phyloP scores from a whole-genome alignment of 1,140 invertebrate genomes.

The Phortica variegata region DNA sequence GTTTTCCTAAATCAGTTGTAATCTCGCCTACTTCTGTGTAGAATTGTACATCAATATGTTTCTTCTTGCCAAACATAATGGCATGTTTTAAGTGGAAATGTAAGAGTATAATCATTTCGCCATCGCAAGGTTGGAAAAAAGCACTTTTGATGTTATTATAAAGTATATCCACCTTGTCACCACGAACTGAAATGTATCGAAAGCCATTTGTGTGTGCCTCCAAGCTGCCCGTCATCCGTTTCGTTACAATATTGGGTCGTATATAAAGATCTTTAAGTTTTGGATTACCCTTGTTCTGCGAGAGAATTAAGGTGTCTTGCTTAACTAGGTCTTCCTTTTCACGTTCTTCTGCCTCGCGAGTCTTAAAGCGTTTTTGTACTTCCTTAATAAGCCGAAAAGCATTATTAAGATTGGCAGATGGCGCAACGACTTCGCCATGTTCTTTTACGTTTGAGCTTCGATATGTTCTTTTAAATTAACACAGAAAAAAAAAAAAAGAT shows the following conservation, averaged over 20 bases:
- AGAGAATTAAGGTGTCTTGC: slow-evolving; percentile 95
- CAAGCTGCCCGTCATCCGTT: slow-evolving; percentile 91
- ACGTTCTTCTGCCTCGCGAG: slow-evolving; percentile 95
- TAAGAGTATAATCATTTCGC: slow-evolving; percentile 98
- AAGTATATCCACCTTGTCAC: slow-evolving; percentile 98
- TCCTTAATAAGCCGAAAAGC: slow-evolving; percentile 98
- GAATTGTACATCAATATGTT: slow-evolving; percentile 98
- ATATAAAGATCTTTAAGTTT: slow-evolving; percentile 99
- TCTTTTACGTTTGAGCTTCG: slow-evolving; percentile 97
- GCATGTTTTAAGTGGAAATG: slow-evolving; percentile 99
- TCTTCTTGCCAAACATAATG: slow-evolving; percentile 99
- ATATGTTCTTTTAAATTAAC: too few relatives aligned
- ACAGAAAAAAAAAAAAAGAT: slow-evolving; percentile 20
- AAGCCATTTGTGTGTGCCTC: slow-evolving; percentile 98
- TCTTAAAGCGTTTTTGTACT: slow-evolving; percentile 98
- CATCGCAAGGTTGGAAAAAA: slow-evolving; percentile 99
- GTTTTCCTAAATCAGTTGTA: slow-evolving; percentile 98
- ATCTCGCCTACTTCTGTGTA: slow-evolving; percentile 99
- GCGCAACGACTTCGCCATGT: slow-evolving; percentile 92
- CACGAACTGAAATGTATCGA: slow-evolving; percentile 95
- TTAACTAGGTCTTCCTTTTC: slow-evolving; percentile 99
- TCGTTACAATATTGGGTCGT: slow-evolving; percentile 96
- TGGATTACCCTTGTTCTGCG: slow-evolving; percentile 95
- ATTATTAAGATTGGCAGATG: slow-evolving; percentile 94
- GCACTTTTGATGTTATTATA: slow-evolving; percentile 99